These are phyloP conservation scores for Andrena dorsata DNA, from an alignment of 2,888 invertebrate species.

Conservation along the genomic window DNA sequence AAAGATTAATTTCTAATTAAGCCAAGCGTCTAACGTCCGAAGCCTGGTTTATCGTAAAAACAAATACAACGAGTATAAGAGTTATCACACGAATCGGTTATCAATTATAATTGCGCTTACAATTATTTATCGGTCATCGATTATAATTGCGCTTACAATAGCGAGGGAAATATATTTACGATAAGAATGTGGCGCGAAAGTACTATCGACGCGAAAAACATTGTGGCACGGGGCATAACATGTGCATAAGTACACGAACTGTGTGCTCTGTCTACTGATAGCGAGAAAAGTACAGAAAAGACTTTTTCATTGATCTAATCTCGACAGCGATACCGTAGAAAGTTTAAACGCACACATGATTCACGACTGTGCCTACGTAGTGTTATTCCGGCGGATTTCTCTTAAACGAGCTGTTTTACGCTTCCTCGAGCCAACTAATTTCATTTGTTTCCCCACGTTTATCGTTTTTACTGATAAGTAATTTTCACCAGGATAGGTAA, in stretches of 20 bases:
- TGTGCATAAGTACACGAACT: background rate
- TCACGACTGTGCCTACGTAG: conserved; percentile 3
- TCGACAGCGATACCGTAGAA: conserved; percentile 1
- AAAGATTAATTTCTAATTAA: background rate
- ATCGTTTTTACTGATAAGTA: conserved; percentile 6
- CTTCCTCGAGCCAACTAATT: background rate
- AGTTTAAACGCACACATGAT: conserved; percentile 22
- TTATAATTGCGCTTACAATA: conserved; percentile 2
- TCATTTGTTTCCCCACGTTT: background rate
- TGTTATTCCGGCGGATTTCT: background rate
- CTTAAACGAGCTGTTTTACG: no score
- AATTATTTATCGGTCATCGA: conserved; percentile 9
- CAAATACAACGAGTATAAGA: conserved; percentile 13
- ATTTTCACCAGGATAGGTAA: conserved; percentile 7
- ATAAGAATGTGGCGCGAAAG: conserved; percentile 7
- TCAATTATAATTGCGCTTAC: conserved; percentile 13
- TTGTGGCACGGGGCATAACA: background rate
- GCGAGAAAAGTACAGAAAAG: background rate
- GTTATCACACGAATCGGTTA: conserved; percentile 11
- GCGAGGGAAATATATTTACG: background rate
- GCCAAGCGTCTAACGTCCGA: background rate
- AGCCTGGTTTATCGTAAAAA: conserved; percentile 20
- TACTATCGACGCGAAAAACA: conserved; percentile 2
- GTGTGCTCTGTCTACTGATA: background rate
- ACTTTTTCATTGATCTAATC: conserved; percentile 39